Conservation (phyloP, 2,113 vertebrate genomes). For the Ondatra zibethicus region DNA sequence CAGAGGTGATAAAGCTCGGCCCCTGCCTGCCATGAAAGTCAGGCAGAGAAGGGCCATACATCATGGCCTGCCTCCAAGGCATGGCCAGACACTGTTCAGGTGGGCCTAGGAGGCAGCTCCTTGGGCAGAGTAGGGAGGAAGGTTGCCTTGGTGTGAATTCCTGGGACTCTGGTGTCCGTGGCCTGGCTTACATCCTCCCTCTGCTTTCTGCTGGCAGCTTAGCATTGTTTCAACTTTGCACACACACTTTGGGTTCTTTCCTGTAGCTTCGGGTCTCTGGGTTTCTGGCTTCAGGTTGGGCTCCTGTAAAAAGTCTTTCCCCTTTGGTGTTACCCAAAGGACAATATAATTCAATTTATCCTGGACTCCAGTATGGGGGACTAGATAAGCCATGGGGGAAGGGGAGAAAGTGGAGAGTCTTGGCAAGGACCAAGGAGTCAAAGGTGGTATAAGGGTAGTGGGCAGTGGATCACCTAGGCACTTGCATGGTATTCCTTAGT, state of each 20-base stretch:
- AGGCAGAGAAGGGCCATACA: neutral
- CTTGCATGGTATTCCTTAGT: neutral
- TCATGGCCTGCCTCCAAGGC: neutral
- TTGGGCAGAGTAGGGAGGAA: neutral
- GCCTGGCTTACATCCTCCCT: neutral
- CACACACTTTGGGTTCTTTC: neutral
- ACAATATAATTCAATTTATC: neutral
- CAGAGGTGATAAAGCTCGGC: neutral
- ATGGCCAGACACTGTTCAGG: too few species aligned
- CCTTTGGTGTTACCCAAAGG: neutral
- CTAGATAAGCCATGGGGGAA: neutral
- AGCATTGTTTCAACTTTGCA: neutral
- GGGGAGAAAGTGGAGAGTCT: neutral
- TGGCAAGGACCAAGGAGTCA: neutral
- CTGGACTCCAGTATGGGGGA: neutral
- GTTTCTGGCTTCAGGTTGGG: neutral
- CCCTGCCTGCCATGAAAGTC: neutral
- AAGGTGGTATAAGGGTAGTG: neutral
- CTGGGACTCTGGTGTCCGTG: too few species aligned
- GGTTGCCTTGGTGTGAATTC: neutral
- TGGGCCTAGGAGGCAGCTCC: neutral
- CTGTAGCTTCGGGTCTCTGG: neutral
- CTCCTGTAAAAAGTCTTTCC: constrained; percentile 11
- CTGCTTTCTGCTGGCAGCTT: neutral
- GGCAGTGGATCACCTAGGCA: neutral